Evolutionary conservation across 2,113 vertebrate genomes (phyloP), one percentile per base, ranked within the genome.

Genomic region (Myotis davidii): DNA sequence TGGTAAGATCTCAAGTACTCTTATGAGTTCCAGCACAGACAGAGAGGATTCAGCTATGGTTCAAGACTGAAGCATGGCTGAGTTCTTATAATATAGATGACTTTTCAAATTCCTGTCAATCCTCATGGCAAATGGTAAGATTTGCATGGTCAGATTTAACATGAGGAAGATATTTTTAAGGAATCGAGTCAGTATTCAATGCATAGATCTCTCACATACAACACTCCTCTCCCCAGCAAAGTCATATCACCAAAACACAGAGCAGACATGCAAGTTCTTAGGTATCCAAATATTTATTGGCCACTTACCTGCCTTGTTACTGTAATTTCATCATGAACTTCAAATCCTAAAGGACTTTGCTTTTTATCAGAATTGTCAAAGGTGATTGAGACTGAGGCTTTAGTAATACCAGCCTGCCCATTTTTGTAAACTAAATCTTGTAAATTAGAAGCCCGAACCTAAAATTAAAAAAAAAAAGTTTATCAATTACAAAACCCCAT

Each of bases 311-410:
- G 99, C 96, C 99, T 99, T 74, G 99, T 99, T 70, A 99, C 94
- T 2, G 98, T 99, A 96, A 99, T 99, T 98, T 99, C 99, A 96
- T 99, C 98, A 56, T 97, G 98, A 59, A 96, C 97, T 97, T 99
- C 99, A 97, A 99, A 99, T 32, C 99, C 99, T 64, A 99, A 97
- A 4, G 99, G 99, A 94, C 99, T 99, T 92, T 97, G 98, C 73
- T 98, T 99, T 98, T 99, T 99, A 97, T 99, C 98, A 85, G 98
- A 98, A 98, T 99, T 99, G 98, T 99, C 99, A 98, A 99, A 99
- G 4, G 98, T 99, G 87, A 99, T 99, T 29, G 99, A 99, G 74
- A 99, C 99, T 0, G 98, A 98, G 29, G 99, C 99, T 97, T 99
- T 99, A 73, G 98, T 99, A 97, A 99, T 98, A 56, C 99, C 99